Conservation (phyloP, 92 coral and sea anemone species). For the Bergia puertoricense region DNA sequence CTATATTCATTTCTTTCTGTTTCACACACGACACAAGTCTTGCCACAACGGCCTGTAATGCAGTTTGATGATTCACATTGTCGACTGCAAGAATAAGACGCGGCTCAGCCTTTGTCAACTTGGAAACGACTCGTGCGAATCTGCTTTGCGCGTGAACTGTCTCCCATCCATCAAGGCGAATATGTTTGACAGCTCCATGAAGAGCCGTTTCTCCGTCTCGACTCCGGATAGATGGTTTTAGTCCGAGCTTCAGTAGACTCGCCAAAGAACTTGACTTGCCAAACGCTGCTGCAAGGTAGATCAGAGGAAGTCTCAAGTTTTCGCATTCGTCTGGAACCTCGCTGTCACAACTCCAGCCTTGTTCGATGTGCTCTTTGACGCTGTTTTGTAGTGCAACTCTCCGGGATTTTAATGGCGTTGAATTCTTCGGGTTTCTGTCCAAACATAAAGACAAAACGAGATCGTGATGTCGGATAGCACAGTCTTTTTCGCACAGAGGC, state of each 20-base stretch:
- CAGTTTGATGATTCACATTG: not conserved
- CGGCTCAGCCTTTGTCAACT: conserved; percentile 4
- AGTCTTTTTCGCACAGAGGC: not conserved
- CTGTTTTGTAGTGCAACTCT: not conserved
- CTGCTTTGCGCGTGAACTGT: not conserved
- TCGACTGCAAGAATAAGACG: not conserved
- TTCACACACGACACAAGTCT: not conserved
- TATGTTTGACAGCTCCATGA: conserved; percentile 3
- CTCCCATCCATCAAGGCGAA: not conserved
- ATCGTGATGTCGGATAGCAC: not conserved
- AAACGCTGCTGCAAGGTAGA: conserved; percentile 24
- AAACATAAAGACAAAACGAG: not conserved
- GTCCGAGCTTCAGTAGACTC: not conserved
- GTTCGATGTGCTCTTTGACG: not conserved
- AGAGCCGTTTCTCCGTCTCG: conserved; percentile 8
- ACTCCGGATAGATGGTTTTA: conserved; percentile 1
- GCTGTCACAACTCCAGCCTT: conserved; percentile 6
- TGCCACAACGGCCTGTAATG: not conserved
- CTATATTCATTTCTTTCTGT: not conserved
- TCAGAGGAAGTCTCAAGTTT: not conserved
- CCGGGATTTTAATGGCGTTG: not conserved
- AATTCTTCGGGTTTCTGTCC: not conserved
- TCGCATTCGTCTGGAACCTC: conserved; percentile 14
- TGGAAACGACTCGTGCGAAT: conserved; percentile 19
- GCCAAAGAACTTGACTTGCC: conserved; percentile 15